Evolutionary conservation across 2,888 invertebrate genomes (phyloP).

Genomic region (Lasioglossum vierecki): DNA sequence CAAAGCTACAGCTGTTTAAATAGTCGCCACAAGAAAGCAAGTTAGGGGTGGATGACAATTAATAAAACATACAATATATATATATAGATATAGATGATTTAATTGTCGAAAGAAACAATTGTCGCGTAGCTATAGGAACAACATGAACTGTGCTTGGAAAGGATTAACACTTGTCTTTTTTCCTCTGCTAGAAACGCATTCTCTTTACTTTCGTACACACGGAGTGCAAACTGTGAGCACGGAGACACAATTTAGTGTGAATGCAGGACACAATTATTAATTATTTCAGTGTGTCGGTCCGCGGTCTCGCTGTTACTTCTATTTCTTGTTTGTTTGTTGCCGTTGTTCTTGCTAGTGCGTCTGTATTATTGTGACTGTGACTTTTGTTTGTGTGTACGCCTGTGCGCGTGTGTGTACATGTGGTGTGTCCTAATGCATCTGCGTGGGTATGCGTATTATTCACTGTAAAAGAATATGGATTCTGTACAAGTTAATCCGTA

Average conservation of each 20-base stretch:
- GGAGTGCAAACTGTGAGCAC: slow-evolving; percentile 73
- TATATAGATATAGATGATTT: slow-evolving; percentile 78
- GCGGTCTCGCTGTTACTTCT: slow-evolving; percentile 61
- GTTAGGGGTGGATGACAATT: not conserved
- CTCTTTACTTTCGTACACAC: slow-evolving; percentile 64
- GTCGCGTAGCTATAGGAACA: slow-evolving; percentile 81
- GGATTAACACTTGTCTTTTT: slow-evolving; percentile 68
- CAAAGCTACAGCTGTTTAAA: no score
- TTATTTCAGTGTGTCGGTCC: slow-evolving; percentile 55
- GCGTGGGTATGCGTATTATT: slow-evolving; percentile 66
- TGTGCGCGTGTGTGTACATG: slow-evolving; percentile 50
- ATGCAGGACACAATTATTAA: slow-evolving; percentile 64
- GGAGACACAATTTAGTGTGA: slow-evolving; percentile 73
- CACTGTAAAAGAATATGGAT: slow-evolving; percentile 84
- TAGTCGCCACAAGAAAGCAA: no score
- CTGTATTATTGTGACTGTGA: slow-evolving; percentile 1
- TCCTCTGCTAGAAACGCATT: slow-evolving; percentile 66
- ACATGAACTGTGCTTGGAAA: slow-evolving; percentile 80
- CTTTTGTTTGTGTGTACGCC: not conserved
- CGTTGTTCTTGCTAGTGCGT: slow-evolving; percentile 52
- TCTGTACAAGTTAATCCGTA: slow-evolving; percentile 83
- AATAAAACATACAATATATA: slow-evolving; percentile 49
- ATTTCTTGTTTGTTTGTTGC: slow-evolving; percentile 34
- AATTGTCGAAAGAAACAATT: slow-evolving; percentile 81
- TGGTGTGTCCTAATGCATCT: slow-evolving; percentile 50